phyloP scores from a whole-genome alignment of 2,888 invertebrate species.

The Calameuta pallipes region DNA sequence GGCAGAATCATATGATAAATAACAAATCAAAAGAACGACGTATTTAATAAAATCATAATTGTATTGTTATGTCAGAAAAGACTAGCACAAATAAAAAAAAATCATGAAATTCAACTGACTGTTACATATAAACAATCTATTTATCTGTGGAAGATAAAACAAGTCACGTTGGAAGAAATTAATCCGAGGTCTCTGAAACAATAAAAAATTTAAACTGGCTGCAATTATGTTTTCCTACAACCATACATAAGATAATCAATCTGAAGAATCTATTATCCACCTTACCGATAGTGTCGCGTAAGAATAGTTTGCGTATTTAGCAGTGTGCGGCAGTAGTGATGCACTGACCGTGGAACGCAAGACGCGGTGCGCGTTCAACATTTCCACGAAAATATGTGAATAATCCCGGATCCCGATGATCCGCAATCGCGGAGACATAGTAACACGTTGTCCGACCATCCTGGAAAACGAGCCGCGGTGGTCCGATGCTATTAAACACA shows the following conservation, averaged over 20 bases:
- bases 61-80: not conserved
- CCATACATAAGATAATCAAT: not conserved
- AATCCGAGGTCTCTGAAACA: not conserved
- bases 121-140: not conserved
- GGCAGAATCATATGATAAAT: not conserved
- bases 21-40: not conserved
- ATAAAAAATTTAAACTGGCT: not conserved
- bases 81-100: not conserved
- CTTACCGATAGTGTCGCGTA: constrained; percentile 31
- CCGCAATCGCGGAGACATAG: constrained; percentile 15
- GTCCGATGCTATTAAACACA: not conserved
- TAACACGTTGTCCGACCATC: not conserved
- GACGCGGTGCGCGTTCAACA: constrained; percentile 44
- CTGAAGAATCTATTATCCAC: constrained; percentile 11
- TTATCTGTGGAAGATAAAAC: not conserved
- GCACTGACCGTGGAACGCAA: constrained; percentile 44
- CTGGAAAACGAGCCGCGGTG: not conserved
- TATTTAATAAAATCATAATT: not conserved
- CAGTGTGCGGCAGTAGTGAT: constrained; percentile 39
- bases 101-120: not conserved
- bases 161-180: not conserved
- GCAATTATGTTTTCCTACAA: not conserved
- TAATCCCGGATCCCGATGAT: constrained; percentile 22
- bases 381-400: constrained; percentile 36
- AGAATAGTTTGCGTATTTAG: constrained; percentile 28